phyloP scores from a whole-genome alignment of 2,113 vertebrate species.

The Bufo gargarizans region DNA sequence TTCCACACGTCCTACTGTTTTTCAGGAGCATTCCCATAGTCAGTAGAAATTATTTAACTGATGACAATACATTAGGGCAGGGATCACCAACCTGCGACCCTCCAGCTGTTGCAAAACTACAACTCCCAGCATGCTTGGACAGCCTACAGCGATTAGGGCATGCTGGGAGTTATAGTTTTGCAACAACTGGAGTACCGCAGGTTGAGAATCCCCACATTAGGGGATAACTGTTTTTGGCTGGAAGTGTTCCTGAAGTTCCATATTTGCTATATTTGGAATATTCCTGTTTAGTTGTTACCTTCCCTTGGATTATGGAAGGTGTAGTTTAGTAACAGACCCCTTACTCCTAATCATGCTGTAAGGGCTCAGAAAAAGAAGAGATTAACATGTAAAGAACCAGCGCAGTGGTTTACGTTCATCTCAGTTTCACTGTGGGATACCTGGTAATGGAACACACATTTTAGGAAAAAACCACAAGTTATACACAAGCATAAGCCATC shows the following conservation, averaged over 20 bases:
- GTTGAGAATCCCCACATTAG: too few species aligned
- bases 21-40: not conserved
- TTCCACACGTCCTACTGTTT: not conserved
- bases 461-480: conserved; percentile 73
- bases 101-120: too few species aligned
- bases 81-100: too few species aligned
- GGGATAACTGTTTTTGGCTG: not conserved
- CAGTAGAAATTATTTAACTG: not conserved
- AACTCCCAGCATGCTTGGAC: too few species aligned
- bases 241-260: not conserved
- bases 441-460: conserved; percentile 73
- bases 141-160: too few species aligned
- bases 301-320: not conserved
- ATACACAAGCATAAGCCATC: conserved; percentile 73
- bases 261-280: not conserved
- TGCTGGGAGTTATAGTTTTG: too few species aligned
- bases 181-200: too few species aligned
- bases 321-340: not conserved
- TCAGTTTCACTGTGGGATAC: conserved; percentile 62
- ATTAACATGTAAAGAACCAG: conserved; percentile 68
- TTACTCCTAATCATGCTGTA: conserved; percentile 20
- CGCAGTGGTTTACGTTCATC: conserved; percentile 67
- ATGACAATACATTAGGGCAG: not conserved
- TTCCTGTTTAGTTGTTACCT: not conserved
- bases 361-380: conserved; percentile 17